Base-by-base conservation (phyloP, 2,888 invertebrate species). In the Drosophila merina region DNA sequence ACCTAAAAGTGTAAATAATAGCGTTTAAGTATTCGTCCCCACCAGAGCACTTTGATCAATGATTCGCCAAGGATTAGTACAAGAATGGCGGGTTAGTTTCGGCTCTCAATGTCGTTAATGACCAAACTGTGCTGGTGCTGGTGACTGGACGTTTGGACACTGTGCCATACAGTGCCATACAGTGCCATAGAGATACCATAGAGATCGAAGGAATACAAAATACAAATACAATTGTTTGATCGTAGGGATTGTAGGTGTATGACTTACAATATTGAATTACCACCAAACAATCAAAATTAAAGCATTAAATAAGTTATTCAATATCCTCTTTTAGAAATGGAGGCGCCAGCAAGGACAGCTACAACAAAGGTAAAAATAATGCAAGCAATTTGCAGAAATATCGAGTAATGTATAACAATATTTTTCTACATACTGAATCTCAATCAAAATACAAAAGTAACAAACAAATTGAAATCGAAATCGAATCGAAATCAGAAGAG, bases 331-430 rank as follows among this genome's bases (percentile, higher is more conserved):
- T 90, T 91, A 91, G 97, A 96, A 94, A 95, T 94, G 96, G 97
- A 95, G 96, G 96, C 96, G 95, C 95, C 95, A 95, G 95, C 94
- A 95, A 95, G 95, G 96, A 97, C 96, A 96, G 96, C 96, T 97
- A 94, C 96, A 96, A 96, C 94, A 97, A 97, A 97, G 97, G 97
- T 97, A 97, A 97, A 72, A 91, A 88, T 89, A 88, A 84, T 90
- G 90, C 90, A 91, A 90, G 80, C 75, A 85, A 82, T 82, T 87
- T 89, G 90, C 91, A 80, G 77, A 76, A 73, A 82, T 76, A 84
- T 80, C 87, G 91, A 89, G 91, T 91, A 91, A 91, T 85, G 91
- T 91, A 91, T 91, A 89, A 76, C 71, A 84, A 67, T 80, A 76
- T 76, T 89, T 85, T 84, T 77, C 87, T 85, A 79, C 75, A 85